These are phyloP conservation scores for Panagrolaimus sp. DNA, from an alignment of 1,140 invertebrate genomes.

Conservation along the genomic window DNA sequence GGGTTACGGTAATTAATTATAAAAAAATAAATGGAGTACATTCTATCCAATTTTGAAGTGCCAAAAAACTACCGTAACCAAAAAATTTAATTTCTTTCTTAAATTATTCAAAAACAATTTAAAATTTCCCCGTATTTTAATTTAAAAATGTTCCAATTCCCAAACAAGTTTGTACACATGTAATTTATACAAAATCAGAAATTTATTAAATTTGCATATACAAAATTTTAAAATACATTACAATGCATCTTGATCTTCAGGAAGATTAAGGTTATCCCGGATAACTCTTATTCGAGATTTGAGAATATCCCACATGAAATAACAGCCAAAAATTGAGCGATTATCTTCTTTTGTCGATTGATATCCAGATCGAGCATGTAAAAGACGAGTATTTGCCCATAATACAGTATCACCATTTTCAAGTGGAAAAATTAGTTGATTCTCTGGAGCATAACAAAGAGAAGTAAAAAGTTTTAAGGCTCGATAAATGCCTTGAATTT, in stretches of 20 bases:
- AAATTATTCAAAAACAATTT: no score
- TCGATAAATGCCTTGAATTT: slow-evolving; percentile 48
- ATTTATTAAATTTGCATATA: no score
- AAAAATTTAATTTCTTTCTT: no score
- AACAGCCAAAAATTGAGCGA: slow-evolving; percentile 48
- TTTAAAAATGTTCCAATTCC: no score
- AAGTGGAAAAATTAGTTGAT: slow-evolving; percentile 49
- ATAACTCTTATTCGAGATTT: slow-evolving; percentile 49
- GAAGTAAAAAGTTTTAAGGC: slow-evolving; percentile 52
- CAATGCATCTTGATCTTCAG: slow-evolving; percentile 38
- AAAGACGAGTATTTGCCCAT: slow-evolving; percentile 53
- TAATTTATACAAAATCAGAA: no score
- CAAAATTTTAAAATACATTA: no score
- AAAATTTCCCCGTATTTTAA: no score
- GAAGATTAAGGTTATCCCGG: slow-evolving; percentile 38
- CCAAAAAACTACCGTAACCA: no score
- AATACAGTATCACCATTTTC: slow-evolving; percentile 53
- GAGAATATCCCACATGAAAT: slow-evolving; percentile 54
- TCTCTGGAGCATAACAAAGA: slow-evolving; percentile 47
- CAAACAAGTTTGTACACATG: no score
- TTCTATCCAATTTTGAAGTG: no score
- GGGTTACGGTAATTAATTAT: no score
- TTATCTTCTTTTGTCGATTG: slow-evolving; percentile 18
- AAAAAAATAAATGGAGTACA: no score
- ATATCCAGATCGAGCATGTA: slow-evolving; percentile 47